Evolutionary conservation across 1,140 invertebrate species (phyloP).

Genomic region (Drosophila ficusphila): DNA sequence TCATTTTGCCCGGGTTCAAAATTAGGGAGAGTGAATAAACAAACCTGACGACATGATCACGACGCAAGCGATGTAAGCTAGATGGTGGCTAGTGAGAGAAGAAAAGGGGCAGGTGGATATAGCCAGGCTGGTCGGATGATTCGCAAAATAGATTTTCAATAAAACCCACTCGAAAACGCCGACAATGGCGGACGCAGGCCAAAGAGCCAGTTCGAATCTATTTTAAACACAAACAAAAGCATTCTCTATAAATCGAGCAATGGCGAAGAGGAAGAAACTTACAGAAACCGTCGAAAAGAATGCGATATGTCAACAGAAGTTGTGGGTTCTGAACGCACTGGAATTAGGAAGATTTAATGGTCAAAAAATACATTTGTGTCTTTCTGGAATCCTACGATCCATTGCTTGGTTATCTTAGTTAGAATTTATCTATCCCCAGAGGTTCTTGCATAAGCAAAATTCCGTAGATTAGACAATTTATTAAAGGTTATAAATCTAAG

Average conservation of each 20-base stretch:
- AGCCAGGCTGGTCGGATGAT: conserved; percentile 35
- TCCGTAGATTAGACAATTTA: too few relatives aligned
- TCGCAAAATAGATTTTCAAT: conserved; percentile 82
- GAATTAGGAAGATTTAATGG: background rate
- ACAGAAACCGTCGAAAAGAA: conserved; percentile 13
- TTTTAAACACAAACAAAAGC: conserved; percentile 76
- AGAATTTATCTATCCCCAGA: too few relatives aligned
- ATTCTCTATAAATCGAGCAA: conserved; percentile 54
- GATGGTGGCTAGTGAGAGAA: conserved; percentile 18
- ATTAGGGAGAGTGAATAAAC: conserved; percentile 28
- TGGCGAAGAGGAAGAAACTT: conserved; percentile 22
- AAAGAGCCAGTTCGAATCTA: conserved; percentile 71
- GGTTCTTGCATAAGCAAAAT: too few relatives aligned
- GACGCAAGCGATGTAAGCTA: conserved; percentile 58
- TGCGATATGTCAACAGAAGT: conserved; percentile 24
- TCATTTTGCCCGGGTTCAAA: conserved; percentile 41
- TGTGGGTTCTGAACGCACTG: background rate
- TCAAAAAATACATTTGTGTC: too few relatives aligned
- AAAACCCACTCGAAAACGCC: conserved; percentile 71
- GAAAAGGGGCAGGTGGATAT: conserved; percentile 8
- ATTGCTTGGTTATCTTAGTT: too few relatives aligned
- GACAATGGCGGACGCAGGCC: conserved; percentile 60
- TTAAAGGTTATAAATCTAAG: too few relatives aligned
- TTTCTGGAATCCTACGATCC: too few relatives aligned
- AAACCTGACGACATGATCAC: conserved; percentile 52